phyloP scores from a whole-genome alignment of 2,797 vertebrate genomes.

The Tauraco hartlaubi region DNA sequence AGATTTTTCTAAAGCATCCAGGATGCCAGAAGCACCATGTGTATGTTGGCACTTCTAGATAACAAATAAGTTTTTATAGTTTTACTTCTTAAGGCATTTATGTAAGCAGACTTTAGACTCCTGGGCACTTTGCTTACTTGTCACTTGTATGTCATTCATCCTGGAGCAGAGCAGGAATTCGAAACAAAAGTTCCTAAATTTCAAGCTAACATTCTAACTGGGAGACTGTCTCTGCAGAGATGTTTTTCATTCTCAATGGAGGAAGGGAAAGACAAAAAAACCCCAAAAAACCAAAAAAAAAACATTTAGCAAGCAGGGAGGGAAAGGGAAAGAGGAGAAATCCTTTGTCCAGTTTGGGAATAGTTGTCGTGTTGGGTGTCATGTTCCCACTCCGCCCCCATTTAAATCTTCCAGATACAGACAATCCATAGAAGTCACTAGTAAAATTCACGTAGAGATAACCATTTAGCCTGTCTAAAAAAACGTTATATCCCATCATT shows the following conservation, averaged over 20 bases:
- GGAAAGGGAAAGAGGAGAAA: background rate
- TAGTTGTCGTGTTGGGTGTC: background rate
- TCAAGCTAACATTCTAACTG: background rate
- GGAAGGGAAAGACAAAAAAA: background rate
- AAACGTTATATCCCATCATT: background rate
- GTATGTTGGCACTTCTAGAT: background rate
- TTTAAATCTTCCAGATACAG: background rate
- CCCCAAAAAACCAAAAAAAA: no score
- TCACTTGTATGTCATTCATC: background rate
- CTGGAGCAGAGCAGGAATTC: background rate
- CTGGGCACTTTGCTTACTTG: background rate
- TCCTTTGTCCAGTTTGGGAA: background rate
- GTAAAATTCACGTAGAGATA: background rate
- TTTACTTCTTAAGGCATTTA: background rate
- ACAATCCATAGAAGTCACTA: background rate
- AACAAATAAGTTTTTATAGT: background rate
- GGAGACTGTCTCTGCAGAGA: background rate
- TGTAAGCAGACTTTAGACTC: background rate
- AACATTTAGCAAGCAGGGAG: background rate
- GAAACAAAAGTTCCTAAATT: background rate
- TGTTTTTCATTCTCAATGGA: background rate
- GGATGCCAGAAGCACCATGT: background rate
- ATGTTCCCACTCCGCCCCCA: no score
- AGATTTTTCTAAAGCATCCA: background rate
- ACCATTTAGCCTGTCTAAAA: background rate